These are phyloP conservation scores for Mystacides longicornis DNA, from an alignment of 2,888 invertebrate species.

Conservation along the genomic window DNA sequence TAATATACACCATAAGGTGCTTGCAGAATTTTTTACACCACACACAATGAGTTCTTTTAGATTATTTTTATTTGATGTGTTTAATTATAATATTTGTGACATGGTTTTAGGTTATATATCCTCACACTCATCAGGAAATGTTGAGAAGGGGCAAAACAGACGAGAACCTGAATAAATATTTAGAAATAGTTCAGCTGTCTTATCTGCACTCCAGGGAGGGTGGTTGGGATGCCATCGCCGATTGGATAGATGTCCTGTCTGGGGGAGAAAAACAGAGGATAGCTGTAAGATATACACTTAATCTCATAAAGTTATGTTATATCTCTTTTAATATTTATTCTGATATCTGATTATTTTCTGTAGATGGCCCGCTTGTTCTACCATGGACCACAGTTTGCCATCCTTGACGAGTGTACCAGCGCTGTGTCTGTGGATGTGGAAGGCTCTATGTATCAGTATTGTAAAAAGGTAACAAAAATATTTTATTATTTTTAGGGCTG, in stretches of 20 bases:
- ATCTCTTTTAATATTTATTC: no score
- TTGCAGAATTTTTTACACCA: no score
- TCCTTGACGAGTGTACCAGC: slow-evolving; percentile 97
- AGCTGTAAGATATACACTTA: slow-evolving; percentile 54
- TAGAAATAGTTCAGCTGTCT: slow-evolving; percentile 76
- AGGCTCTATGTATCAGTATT: slow-evolving; percentile 94
- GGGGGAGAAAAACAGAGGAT: slow-evolving; percentile 98
- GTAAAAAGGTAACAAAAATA: slow-evolving; percentile 77
- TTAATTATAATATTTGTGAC: neutral
- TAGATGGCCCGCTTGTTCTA: slow-evolving; percentile 96
- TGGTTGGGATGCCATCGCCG: slow-evolving; percentile 87
- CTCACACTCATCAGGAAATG: slow-evolving; percentile 86
- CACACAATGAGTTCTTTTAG: no score
- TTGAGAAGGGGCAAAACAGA: slow-evolving; percentile 68
- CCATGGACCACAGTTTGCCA: slow-evolving; percentile 96
- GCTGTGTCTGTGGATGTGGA: slow-evolving; percentile 99
- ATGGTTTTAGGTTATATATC: slow-evolving; percentile 69
- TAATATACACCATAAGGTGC: no score
- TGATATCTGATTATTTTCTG: slow-evolving; percentile 1
- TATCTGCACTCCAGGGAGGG: slow-evolving; percentile 80
- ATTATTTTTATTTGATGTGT: neutral
- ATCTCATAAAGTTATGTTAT: no score
- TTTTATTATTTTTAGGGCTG: neutral
- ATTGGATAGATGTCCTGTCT: slow-evolving; percentile 97
- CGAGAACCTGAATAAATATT: slow-evolving; percentile 63